A percentile compares a stretch with the other conserved stretches of the same genome.
phyloP scores from a whole-genome alignment of 2,888 invertebrate genomes.

The Folsomia manolachei region DNA sequence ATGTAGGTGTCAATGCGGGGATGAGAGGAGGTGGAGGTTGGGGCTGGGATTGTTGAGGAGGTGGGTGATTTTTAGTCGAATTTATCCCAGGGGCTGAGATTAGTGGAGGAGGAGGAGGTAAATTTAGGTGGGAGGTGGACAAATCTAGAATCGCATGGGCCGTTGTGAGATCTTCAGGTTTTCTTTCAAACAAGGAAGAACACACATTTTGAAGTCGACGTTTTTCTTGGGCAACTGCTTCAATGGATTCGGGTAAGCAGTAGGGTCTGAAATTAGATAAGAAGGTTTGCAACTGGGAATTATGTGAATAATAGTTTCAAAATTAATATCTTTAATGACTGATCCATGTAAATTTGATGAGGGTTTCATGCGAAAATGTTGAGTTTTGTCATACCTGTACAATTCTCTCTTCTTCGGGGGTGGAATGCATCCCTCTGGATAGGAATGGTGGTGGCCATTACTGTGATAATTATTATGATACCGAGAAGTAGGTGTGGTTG shows the following conservation, averaged over 20 bases:
- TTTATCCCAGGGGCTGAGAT: conserved; percentile 25
- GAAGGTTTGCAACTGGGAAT: too few species aligned
- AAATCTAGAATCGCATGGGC: conserved; percentile 86
- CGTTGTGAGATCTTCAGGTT: conserved; percentile 72
- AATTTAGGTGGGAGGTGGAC: conserved; percentile 69
- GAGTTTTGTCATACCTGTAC: too few species aligned
- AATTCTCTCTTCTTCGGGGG: conserved; percentile 90
- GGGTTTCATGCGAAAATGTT: too few species aligned
- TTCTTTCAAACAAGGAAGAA: conserved; percentile 48
- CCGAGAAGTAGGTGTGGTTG: conserved; percentile 19
- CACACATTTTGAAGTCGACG: conserved; percentile 47
- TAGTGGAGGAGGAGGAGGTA: conserved; percentile 52
- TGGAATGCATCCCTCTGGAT: conserved; percentile 54
- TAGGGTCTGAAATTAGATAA: conserved; percentile 65
- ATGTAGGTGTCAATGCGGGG: conserved; percentile 21
- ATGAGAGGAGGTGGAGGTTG: neutral
- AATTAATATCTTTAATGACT: too few species aligned
- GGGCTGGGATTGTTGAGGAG: conserved; percentile 20
- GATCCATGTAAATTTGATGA: too few species aligned
- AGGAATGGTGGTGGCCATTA: conserved; percentile 22
- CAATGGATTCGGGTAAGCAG: conserved; percentile 54
- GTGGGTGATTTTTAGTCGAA: too few species aligned
- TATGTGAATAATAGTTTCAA: too few species aligned
- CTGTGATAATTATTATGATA: too few species aligned
- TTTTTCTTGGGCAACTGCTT: conserved; percentile 50